Evolutionary conservation across 2,888 invertebrate genomes (phyloP).

Genomic region (Calameuta filiformis): DNA sequence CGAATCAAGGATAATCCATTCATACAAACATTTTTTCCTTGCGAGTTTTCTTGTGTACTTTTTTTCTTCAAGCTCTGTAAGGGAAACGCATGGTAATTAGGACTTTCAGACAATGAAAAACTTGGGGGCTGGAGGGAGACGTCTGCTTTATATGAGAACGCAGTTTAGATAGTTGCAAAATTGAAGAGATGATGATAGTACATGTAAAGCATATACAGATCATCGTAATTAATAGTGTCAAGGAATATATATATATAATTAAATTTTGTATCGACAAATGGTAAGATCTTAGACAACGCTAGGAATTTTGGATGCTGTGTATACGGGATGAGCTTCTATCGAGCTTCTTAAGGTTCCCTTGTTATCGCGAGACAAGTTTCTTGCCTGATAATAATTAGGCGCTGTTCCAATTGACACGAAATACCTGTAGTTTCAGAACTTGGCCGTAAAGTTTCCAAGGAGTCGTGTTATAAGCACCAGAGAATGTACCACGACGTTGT

Average conservation of each 20-base stretch:
- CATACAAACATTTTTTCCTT: not conserved
- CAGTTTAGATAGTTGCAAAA: too few relatives aligned
- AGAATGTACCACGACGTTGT: constrained; percentile 25
- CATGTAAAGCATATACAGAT: too few relatives aligned
- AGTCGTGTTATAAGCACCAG: constrained; percentile 34
- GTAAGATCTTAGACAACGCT: not conserved
- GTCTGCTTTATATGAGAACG: too few relatives aligned
- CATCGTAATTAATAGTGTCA: too few relatives aligned
- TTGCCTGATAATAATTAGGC: constrained; percentile 60
- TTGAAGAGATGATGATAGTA: too few relatives aligned
- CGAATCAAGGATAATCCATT: not conserved
- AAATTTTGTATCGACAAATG: not conserved
- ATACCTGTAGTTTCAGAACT: constrained; percentile 42
- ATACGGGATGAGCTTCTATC: not conserved
- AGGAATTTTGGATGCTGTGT: not conserved
- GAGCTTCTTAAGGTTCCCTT: constrained; percentile 26
- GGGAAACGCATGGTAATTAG: not conserved
- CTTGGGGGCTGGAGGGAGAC: not conserved
- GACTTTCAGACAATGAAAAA: not conserved
- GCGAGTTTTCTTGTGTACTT: not conserved
- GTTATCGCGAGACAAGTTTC: constrained; percentile 58
- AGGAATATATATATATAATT: too few relatives aligned
- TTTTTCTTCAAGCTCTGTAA: not conserved
- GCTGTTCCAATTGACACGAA: constrained; percentile 52
- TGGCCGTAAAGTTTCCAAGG: constrained; percentile 54